These are phyloP conservation scores for Tautogolabrus adspersus DNA, from an alignment of 2,113 vertebrate genomes.

Conservation along the genomic window DNA sequence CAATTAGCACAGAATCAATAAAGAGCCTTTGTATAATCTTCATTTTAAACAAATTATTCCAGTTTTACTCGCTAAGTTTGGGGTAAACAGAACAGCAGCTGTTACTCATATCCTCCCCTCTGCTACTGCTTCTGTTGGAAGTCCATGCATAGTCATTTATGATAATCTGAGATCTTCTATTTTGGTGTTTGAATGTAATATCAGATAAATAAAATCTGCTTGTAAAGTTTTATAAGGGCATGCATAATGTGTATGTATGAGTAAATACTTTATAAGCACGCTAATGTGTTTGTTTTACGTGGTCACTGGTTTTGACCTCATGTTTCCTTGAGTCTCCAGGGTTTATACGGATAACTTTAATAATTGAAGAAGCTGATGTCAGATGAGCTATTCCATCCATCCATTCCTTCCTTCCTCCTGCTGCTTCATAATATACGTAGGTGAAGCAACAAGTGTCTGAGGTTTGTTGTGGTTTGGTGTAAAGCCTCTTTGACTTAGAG, in stretches of 20 bases:
- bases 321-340: not conserved
- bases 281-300: not conserved
- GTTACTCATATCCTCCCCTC: conserved; percentile 8
- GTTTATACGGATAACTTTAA: not conserved
- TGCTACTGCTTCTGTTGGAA: not conserved
- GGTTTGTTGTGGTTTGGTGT: conserved; percentile 75
- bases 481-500: conserved; percentile 81
- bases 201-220: not conserved
- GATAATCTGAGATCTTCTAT: conserved; percentile 9
- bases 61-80: conserved; percentile 19
- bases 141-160: conserved; percentile 7
- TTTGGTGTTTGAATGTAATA: not conserved
- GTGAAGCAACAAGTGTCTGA: conserved; percentile 45
- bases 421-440: conserved; percentile 33
- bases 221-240: not conserved
- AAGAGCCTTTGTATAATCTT: conserved; percentile 37
- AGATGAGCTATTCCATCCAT: conserved; percentile 12
- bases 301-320: not conserved
- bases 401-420: conserved; percentile 7
- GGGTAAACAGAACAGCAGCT: conserved; percentile 31
- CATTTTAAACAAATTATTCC: conserved; percentile 33
- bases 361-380: no score
- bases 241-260: not conserved
- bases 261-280: not conserved
- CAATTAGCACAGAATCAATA: conserved; percentile 38